These are phyloP conservation scores for Aradus depressus DNA, from an alignment of 2,888 invertebrate genomes.

Conservation along the genomic window DNA sequence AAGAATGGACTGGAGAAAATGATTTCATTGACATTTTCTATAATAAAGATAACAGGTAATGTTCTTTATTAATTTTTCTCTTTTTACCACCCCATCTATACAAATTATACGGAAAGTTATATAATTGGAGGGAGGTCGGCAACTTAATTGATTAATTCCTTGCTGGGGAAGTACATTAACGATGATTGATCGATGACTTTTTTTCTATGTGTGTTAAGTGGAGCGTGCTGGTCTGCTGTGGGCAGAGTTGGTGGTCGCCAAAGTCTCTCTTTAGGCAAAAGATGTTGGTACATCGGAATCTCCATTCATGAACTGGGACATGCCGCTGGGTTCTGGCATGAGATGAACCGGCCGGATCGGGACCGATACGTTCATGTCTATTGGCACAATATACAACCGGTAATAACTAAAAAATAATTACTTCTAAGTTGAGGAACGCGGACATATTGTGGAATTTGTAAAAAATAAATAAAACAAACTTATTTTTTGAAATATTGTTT, in stretches of 20 bases:
- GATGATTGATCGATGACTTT: background rate
- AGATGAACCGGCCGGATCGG: slow-evolving; percentile 40
- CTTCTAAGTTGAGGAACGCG: too few species aligned
- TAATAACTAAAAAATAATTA: slow-evolving; percentile 28
- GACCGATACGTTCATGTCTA: slow-evolving; percentile 37
- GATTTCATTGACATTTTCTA: slow-evolving; percentile 35
- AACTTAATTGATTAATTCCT: too few species aligned
- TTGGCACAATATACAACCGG: slow-evolving; percentile 37
- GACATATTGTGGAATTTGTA: too few species aligned
- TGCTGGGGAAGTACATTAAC: background rate
- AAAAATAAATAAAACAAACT: too few species aligned
- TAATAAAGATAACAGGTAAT: slow-evolving; percentile 33
- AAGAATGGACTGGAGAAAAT: slow-evolving; percentile 35
- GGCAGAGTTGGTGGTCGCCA: slow-evolving; percentile 42
- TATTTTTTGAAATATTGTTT: too few species aligned
- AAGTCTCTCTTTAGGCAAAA: slow-evolving; percentile 38
- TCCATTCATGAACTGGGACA: slow-evolving; percentile 42
- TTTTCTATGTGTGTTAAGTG: slow-evolving; percentile 25
- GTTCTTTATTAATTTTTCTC: too few species aligned
- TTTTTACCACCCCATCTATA: too few species aligned
- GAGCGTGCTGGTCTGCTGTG: slow-evolving; percentile 34
- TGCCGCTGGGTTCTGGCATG: slow-evolving; percentile 41
- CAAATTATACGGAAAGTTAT: too few species aligned
- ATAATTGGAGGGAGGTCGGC: too few species aligned
- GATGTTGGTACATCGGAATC: slow-evolving; percentile 39